Evolutionary conservation across 2,113 vertebrate species (phyloP).

Genomic region (Hippocampus guttulatus): DNA sequence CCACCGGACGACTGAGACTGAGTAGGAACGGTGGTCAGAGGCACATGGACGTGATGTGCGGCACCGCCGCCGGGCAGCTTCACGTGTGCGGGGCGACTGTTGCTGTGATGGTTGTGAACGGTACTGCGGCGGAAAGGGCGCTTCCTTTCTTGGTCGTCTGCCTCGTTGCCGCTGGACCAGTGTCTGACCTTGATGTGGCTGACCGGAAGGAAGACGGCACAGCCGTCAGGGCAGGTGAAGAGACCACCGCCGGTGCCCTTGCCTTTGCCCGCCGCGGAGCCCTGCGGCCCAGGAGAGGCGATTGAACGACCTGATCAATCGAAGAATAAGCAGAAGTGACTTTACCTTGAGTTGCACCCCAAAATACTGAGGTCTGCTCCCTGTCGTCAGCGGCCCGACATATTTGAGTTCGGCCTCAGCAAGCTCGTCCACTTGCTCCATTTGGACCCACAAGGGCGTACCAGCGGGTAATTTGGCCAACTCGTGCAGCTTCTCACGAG

Average conservation of each 20-base stretch:
- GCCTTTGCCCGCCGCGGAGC: conserved; percentile 59
- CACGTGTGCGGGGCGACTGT: not conserved
- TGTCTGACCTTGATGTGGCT: conserved; percentile 50
- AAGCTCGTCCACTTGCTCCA: conserved; percentile 57
- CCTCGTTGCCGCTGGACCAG: conserved; percentile 14
- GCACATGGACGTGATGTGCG: conserved; percentile 17
- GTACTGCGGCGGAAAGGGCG: not conserved
- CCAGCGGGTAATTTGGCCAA: conserved; percentile 51
- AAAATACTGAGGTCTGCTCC: conserved; percentile 64
- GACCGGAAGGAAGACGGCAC: conserved; percentile 69
- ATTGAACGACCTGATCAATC: not conserved
- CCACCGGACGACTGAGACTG: conserved; percentile 24
- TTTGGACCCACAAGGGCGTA: conserved; percentile 62
- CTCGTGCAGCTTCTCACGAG: conserved; percentile 53
- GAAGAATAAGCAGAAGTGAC: not conserved
- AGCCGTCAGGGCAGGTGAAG: conserved; percentile 72
- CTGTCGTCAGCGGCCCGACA: conserved; percentile 62
- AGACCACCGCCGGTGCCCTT: conserved; percentile 71
- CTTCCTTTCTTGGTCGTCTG: conserved; percentile 12
- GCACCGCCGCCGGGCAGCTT: not conserved
- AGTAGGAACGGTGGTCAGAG: conserved; percentile 13
- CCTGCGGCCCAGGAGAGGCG: conserved; percentile 25
- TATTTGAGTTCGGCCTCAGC: conserved; percentile 71
- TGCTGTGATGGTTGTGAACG: not conserved
- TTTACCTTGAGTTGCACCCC: conserved; percentile 75